Evolutionary conservation across 37 sponge, comb jelly and placozoan genomes (phyloP), one percentile per base, ranked within the genome.

Genomic region (Diacarnus erythraeanus): DNA sequence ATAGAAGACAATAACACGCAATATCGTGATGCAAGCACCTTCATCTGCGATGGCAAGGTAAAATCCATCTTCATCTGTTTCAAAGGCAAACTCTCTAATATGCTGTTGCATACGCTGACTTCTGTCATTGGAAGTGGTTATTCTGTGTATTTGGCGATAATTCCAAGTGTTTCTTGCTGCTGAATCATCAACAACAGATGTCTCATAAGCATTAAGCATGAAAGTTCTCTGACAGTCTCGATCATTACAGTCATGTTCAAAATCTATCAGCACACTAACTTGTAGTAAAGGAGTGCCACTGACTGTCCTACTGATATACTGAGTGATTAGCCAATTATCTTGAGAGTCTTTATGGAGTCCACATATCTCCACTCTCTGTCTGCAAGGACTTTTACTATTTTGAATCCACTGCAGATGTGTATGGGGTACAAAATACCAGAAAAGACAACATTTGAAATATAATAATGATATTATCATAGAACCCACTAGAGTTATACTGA

Each of bases 1-100:
- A 57, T 87, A 87, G 56, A 71, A 87, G 20, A 87, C 77, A 31
- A 77, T n/a, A 12, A 87, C 35, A 36, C 77, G 70, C 34, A 34
- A 17, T 36, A 87, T 56, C 6, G 38, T 20, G 10, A 75, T 33
- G 70, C 88, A 87, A 2, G 88, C 30, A 72, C 67, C 72, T 59
- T 23, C 29, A 31, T 81, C 82, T 40, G 3, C 21, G 9, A 82
- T 35, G 36, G 77, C 77, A n/a, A 87, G 23, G 37, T 87, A 87
- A 30, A 81, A n/a, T 51, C 42, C 35, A 21, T 39, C 37, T 36
- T 67, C 38, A 25, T 61, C 64, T 6, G 77, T 77, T 1, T 8
- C 4, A 47, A 79, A 79, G 37, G 44, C 25, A 29, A 79, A 29
- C 2, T 68, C 25, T 23, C 42, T 18, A n/a, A 69, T 58, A 20